phyloP scores from a whole-genome alignment of 2,113 vertebrate genomes.

The Excalfactoria chinensis region DNA sequence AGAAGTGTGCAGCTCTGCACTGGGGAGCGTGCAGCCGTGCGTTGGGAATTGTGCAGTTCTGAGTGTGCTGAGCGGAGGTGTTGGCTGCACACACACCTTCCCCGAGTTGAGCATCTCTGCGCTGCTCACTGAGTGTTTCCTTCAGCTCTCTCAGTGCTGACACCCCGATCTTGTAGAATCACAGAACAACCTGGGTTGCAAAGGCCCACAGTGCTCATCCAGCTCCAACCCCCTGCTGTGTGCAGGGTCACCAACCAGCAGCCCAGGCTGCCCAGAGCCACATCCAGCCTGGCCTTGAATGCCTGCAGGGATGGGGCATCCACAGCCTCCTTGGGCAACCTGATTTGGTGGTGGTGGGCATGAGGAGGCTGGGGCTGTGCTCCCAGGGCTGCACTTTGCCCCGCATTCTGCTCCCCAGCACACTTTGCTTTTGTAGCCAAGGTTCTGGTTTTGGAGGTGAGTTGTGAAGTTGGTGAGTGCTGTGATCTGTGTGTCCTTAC shows the following conservation, averaged over 20 bases:
- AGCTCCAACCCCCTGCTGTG: no score
- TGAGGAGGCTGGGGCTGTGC: background rate
- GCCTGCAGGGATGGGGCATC: no score
- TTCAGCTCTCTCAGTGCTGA: background rate
- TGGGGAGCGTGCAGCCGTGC: no score
- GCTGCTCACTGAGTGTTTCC: background rate
- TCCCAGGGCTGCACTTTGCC: fast-evolving
- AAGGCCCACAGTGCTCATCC: no score
- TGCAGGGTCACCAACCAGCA: no score
- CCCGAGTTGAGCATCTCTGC: background rate
- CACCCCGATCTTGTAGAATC: background rate
- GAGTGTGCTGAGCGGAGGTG: background rate
- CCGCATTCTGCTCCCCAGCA: fast-evolving
- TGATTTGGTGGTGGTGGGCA: background rate
- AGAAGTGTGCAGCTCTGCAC: background rate
- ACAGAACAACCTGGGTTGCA: no score
- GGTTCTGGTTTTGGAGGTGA: fast-evolving
- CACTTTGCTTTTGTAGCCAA: fast-evolving
- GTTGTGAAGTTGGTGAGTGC: background rate
- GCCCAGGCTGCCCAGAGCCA: no score
- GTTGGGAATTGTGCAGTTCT: no score
- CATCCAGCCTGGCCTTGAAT: no score
- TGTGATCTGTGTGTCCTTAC: fast-evolving
- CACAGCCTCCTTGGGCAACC: no score
- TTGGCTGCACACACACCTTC: fast-evolving